Evolutionary conservation across 2,888 invertebrate species (phyloP).

Genomic region (Empis livida): DNA sequence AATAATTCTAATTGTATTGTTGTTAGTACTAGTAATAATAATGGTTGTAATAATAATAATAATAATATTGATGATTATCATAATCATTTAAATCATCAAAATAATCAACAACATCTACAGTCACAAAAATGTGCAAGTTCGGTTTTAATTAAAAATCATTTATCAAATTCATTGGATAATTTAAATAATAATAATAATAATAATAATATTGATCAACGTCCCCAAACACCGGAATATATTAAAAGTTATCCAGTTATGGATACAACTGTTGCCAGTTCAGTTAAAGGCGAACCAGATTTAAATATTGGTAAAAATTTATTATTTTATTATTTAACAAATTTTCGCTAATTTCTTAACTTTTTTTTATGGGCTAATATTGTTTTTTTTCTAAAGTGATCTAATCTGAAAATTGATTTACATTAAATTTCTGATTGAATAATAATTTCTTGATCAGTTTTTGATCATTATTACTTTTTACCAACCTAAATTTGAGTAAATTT

Average conservation of each 20-base stretch:
- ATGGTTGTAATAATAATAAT: slow-evolving; percentile 6
- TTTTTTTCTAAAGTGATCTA: too few relatives aligned
- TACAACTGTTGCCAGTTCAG: slow-evolving; percentile 35
- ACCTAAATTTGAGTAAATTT: too few relatives aligned
- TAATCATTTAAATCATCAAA: slow-evolving; percentile 7
- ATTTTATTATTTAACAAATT: too few relatives aligned
- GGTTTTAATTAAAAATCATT: background rate
- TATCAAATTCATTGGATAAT: background rate
- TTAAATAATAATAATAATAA: background rate
- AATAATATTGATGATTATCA: slow-evolving; percentile 5
- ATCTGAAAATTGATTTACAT: too few relatives aligned
- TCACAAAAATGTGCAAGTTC: background rate
- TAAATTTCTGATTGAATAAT: too few relatives aligned
- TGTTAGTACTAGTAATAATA: slow-evolving; percentile 2
- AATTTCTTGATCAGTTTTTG: too few relatives aligned
- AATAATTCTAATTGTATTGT: background rate
- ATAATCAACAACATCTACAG: slow-evolving; percentile 1
- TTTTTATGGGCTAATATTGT: too few relatives aligned
- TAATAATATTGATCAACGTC: slow-evolving; percentile 27
- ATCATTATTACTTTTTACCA: too few relatives aligned
- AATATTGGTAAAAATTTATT: slow-evolving; percentile 32
- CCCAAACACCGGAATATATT: slow-evolving; percentile 35
- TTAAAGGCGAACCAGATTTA: slow-evolving; percentile 35
- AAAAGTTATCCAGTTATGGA: slow-evolving; percentile 37
- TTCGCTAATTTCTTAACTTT: too few relatives aligned